These are phyloP conservation scores for Brenthis daphne DNA, from an alignment of 2,888 invertebrate species.

Conservation along the genomic window DNA sequence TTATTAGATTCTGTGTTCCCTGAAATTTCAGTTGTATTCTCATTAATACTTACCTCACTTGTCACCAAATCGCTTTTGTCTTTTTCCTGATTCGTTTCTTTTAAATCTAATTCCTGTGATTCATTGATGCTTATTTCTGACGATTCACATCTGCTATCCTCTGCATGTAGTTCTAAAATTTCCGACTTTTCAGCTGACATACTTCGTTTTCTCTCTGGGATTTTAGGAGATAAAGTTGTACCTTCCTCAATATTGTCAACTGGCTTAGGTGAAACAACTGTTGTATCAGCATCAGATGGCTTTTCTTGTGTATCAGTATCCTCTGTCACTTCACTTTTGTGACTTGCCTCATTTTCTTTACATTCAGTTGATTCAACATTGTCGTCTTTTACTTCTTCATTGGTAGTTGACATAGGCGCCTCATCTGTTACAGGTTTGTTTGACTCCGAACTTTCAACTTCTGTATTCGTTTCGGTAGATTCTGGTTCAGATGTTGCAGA, in stretches of 20 bases:
- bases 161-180: conserved; percentile 66
- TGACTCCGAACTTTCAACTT: conserved; percentile 17
- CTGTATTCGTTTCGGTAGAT: conserved; percentile 28
- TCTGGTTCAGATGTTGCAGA: conserved; percentile 29
- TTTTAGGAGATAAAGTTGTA: conserved; percentile 50
- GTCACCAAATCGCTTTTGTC: conserved; percentile 37
- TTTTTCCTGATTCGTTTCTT: conserved; percentile 47
- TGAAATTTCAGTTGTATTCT: conserved; percentile 55
- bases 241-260: conserved; percentile 32
- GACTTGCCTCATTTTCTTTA: conserved; percentile 11
- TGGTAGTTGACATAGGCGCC: conserved; percentile 62
- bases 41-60: conserved; percentile 72
- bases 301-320: conserved; percentile 26
- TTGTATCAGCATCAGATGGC: conserved; percentile 45
- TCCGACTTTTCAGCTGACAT: conserved; percentile 65
- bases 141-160: conserved; percentile 64
- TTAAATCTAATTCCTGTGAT: conserved; percentile 46
- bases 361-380: conserved; percentile 41
- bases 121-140: conserved; percentile 57
- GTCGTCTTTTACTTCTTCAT: conserved; percentile 52
- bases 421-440: conserved; percentile 45
- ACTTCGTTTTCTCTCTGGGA: conserved; percentile 50
- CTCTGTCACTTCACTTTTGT: conserved; percentile 11
- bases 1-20: conserved; percentile 56
- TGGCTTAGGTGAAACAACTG: conserved; percentile 38